Evolutionary conservation across 2,113 vertebrate genomes (phyloP).

Genomic region (Chunga burmeisteri): DNA sequence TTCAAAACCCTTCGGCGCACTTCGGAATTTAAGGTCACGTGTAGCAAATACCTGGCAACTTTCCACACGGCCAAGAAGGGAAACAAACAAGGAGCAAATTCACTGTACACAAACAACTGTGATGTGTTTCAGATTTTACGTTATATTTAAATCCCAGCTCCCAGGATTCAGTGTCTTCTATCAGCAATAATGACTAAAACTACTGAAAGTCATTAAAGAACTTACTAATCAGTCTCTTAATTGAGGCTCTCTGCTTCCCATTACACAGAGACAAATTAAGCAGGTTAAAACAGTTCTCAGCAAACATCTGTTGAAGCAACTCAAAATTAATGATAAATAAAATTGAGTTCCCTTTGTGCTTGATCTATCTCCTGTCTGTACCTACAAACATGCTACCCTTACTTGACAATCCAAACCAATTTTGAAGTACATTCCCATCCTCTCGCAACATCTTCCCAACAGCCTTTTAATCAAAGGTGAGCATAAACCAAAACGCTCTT

Average conservation of each 20-base stretch:
- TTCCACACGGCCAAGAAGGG: background rate
- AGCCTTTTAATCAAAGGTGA: slow-evolving; percentile 4
- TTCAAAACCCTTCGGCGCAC: background rate
- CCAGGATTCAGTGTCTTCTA: slow-evolving; percentile 8
- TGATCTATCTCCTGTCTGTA: slow-evolving; percentile 52
- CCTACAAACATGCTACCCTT: background rate
- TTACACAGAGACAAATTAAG: slow-evolving; percentile 70
- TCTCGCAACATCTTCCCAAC: background rate
- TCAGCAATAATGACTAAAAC: slow-evolving; percentile 60
- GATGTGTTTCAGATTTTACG: background rate
- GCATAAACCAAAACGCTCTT: background rate
- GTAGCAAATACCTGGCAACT: background rate
- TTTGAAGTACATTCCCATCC: background rate
- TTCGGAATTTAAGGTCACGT: background rate
- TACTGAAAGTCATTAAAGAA: slow-evolving; percentile 73
- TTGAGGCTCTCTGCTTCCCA: slow-evolving; percentile 71
- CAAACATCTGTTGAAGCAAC: slow-evolving; percentile 73
- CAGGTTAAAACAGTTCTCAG: slow-evolving; percentile 68
- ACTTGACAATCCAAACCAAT: background rate
- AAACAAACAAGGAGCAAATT: background rate
- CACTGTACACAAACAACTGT: background rate
- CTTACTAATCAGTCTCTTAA: slow-evolving; percentile 70
- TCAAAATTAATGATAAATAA: slow-evolving; percentile 74
- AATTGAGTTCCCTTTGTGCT: slow-evolving; percentile 32
- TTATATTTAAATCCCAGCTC: slow-evolving; percentile 16